These are phyloP conservation scores for Drosophila sp. DNA, from an alignment of 1,140 invertebrate genomes.

Conservation along the genomic window DNA sequence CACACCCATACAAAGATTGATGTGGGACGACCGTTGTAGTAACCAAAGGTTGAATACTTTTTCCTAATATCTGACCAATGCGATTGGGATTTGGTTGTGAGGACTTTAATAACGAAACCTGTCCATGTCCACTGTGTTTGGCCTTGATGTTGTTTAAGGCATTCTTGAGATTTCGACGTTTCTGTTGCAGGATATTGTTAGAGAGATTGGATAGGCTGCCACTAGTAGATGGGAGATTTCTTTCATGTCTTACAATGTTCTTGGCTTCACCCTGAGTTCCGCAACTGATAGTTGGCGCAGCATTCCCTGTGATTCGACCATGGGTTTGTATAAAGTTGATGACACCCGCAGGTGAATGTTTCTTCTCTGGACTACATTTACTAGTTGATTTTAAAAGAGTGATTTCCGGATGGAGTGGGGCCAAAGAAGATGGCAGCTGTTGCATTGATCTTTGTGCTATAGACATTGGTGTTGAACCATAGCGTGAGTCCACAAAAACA, in stretches of 20 bases:
- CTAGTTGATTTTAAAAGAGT: slow-evolving; percentile 3
- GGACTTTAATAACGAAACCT: slow-evolving; percentile 71
- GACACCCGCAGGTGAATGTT: slow-evolving; percentile 59
- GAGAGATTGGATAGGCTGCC: slow-evolving; percentile 41
- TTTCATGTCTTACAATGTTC: not conserved
- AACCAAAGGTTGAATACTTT: slow-evolving; percentile 41
- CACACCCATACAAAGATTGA: slow-evolving; percentile 43
- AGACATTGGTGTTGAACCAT: slow-evolving; percentile 63
- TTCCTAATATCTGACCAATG: slow-evolving; percentile 12
- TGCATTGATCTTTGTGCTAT: slow-evolving; percentile 70
- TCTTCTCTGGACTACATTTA: slow-evolving; percentile 44
- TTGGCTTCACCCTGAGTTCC: not conserved
- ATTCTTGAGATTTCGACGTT: slow-evolving; percentile 72
- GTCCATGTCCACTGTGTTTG: slow-evolving; percentile 68
- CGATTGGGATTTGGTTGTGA: slow-evolving; percentile 37
- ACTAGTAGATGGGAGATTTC: slow-evolving; percentile 8
- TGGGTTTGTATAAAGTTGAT: slow-evolving; percentile 73
- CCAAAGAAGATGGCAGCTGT: slow-evolving; percentile 42
- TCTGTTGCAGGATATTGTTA: slow-evolving; percentile 69
- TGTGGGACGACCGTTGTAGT: slow-evolving; percentile 65
- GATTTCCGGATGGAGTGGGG: slow-evolving; percentile 36
- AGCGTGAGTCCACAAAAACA: slow-evolving; percentile 57
- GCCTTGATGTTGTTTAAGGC: slow-evolving; percentile 69
- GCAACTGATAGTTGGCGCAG: slow-evolving; percentile 14
- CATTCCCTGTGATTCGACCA: slow-evolving; percentile 61